Conservation (phyloP, 2,888 invertebrate species). For the Sericinus montela region DNA sequence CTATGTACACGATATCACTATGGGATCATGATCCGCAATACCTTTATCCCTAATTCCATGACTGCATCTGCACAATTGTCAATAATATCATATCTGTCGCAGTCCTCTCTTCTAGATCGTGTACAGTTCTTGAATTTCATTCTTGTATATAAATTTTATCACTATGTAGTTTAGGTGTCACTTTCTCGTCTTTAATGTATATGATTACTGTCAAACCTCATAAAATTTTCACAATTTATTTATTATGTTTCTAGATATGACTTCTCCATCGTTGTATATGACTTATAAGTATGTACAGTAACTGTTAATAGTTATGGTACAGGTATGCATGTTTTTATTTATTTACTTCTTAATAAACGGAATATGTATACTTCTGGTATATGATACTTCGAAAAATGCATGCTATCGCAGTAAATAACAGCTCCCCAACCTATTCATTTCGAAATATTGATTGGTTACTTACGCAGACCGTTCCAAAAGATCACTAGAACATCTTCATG, state of each 20-base stretch:
- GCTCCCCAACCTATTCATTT: slow-evolving; percentile 27
- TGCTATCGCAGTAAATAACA: slow-evolving; percentile 24
- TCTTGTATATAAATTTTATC: slow-evolving; percentile 26
- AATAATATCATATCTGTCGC: slow-evolving; percentile 58
- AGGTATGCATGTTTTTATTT: slow-evolving; percentile 13
- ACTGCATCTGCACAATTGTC: slow-evolving; percentile 70
- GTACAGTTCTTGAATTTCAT: slow-evolving; percentile 33
- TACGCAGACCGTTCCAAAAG: slow-evolving; percentile 37
- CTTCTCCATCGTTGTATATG: slow-evolving; percentile 27
- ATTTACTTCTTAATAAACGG: neutral
- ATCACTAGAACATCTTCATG: slow-evolving; percentile 38
- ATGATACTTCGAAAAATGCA: slow-evolving; percentile 18
- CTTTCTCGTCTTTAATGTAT: slow-evolving; percentile 24
- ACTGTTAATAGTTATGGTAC: neutral
- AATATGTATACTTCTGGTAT: slow-evolving; percentile 14
- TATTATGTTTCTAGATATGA: slow-evolving; percentile 34
- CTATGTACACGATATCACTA: slow-evolving; percentile 51
- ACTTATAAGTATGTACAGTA: slow-evolving; percentile 17
- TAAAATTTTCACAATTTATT: slow-evolving; percentile 14
- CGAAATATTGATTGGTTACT: slow-evolving; percentile 38
- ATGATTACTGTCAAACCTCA: slow-evolving; percentile 5
- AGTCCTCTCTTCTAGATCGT: slow-evolving; percentile 47
- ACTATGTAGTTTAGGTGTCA: slow-evolving; percentile 20
- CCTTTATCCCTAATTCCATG: slow-evolving; percentile 41
- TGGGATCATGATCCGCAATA: slow-evolving; percentile 46